These are phyloP conservation scores for Lophotriccus pileatus DNA, from an alignment of 2,797 vertebrate genomes.

Conservation along the genomic window DNA sequence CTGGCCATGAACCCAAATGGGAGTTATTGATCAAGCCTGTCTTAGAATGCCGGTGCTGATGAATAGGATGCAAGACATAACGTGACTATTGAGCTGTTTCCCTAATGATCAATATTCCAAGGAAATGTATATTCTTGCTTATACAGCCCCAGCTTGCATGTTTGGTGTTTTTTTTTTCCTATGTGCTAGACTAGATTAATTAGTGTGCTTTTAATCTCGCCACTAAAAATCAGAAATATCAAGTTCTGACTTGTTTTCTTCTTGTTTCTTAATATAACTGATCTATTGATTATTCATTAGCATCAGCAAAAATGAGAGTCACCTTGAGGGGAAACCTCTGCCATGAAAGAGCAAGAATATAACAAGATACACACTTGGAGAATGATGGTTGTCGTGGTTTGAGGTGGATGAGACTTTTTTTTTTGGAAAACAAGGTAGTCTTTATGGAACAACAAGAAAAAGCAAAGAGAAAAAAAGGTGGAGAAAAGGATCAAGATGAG, in stretches of 20 bases:
- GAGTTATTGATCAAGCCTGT: constrained; percentile 3
- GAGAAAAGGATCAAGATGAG: background rate
- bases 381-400: background rate
- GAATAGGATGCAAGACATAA: background rate
- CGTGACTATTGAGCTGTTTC: background rate
- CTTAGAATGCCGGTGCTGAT: constrained; percentile 15
- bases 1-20: background rate
- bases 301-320: background rate
- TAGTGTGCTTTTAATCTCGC: background rate
- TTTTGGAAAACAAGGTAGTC: background rate
- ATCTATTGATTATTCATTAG: background rate
- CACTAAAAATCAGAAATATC: background rate
- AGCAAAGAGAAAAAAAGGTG: background rate
- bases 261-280: background rate
- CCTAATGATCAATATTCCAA: background rate
- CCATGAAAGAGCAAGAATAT: background rate
- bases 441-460: background rate
- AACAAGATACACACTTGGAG: background rate
- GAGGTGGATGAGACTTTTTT: background rate
- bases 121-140: background rate
- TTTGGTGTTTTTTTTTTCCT: background rate
- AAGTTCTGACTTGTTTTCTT: background rate
- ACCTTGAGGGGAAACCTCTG: background rate
- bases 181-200: background rate
- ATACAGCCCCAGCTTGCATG: background rate